These are phyloP conservation scores for Clunio marinus DNA, from an alignment of 2,888 invertebrate species.

Conservation along the genomic window DNA sequence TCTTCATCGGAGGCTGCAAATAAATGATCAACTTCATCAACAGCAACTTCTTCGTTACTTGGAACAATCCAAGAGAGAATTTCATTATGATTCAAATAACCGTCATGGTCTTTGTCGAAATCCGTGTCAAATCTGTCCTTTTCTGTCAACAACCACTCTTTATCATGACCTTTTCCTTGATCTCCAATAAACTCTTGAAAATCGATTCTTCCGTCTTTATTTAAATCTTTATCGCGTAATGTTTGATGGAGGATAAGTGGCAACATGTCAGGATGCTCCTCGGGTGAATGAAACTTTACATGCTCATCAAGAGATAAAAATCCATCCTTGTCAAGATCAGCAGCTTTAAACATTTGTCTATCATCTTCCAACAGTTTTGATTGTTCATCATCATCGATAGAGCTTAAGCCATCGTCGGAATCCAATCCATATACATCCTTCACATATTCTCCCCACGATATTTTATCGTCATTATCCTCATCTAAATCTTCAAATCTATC, in stretches of 20 bases:
- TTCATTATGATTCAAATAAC: conserved; percentile 71
- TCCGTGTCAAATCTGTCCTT: conserved; percentile 82
- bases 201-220: conserved; percentile 78
- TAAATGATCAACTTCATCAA: conserved; percentile 85
- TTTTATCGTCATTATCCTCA: conserved; percentile 69
- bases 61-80: conserved; percentile 87
- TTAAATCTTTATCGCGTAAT: conserved; percentile 76
- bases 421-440: conserved; percentile 80
- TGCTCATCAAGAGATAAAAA: conserved; percentile 73
- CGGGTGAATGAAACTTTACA: conserved; percentile 85
- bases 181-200: conserved; percentile 57
- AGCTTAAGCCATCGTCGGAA: conserved; percentile 52
- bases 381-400: conserved; percentile 55
- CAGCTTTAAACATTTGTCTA: conserved; percentile 74
- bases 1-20: conserved; percentile 83
- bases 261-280: conserved; percentile 86
- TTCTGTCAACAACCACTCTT: conserved; percentile 66
- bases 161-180: conserved; percentile 61
- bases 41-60: conserved; percentile 82
- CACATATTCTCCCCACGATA: conserved; percentile 90
- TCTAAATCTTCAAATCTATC: conserved; percentile 85
- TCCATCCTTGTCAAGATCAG: conserved; percentile 80
- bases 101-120: conserved; percentile 80
- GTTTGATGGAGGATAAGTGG: conserved; percentile 74
- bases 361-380: conserved; percentile 70